phyloP scores from a whole-genome alignment of 2,113 vertebrate species.

The Mus spicilegus region DNA sequence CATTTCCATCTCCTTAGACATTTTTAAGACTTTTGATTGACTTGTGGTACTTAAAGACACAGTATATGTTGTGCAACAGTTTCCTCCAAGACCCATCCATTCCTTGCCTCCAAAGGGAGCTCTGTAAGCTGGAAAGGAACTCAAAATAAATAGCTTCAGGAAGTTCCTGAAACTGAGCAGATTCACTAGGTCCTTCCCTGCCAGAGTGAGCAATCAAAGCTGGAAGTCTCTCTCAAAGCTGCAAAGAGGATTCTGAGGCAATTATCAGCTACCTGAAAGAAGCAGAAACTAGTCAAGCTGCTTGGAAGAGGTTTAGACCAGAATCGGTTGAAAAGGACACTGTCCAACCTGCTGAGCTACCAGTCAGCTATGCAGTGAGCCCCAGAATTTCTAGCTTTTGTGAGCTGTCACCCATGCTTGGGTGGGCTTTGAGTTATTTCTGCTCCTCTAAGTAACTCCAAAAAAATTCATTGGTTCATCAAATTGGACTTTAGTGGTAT shows the following conservation, averaged over 20 bases:
- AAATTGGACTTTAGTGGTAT: background rate
- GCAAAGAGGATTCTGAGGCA: background rate
- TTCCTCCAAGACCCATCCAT: background rate
- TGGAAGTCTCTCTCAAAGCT: background rate
- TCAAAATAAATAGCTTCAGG: background rate
- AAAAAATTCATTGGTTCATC: background rate
- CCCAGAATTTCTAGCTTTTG: no score
- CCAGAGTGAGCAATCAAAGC: background rate
- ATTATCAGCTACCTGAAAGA: background rate
- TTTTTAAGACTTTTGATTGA: background rate
- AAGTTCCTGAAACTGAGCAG: background rate
- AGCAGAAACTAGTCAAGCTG: background rate
- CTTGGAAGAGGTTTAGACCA: background rate
- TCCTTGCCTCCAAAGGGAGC: background rate
- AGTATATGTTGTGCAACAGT: background rate
- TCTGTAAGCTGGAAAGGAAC: background rate
- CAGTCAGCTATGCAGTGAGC: background rate
- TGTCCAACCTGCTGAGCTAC: background rate
- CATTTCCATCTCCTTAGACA: background rate
- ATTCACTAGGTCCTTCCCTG: background rate
- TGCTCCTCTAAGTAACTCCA: background rate
- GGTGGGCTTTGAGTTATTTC: background rate
- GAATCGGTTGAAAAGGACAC: background rate
- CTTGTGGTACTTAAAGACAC: background rate
- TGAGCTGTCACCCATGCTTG: background rate